These are phyloP conservation scores for Marronus borbonicus DNA, from an alignment of 2,888 invertebrate genomes.

Conservation along the genomic window DNA sequence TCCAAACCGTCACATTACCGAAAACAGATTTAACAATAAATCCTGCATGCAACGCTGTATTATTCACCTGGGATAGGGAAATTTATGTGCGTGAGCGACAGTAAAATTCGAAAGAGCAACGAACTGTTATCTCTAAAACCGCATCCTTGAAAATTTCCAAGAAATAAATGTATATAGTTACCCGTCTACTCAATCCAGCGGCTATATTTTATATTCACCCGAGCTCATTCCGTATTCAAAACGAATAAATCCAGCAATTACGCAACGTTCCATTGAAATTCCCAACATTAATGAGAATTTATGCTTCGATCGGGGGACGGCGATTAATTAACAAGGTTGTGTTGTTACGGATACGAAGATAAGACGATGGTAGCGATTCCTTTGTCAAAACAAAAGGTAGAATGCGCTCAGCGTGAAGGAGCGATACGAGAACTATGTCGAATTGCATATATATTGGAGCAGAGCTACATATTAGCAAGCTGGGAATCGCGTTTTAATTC, in stretches of 20 bases:
- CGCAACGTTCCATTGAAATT: conserved; percentile 47
- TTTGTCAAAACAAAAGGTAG: conserved; percentile 36
- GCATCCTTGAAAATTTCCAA: conserved; percentile 38
- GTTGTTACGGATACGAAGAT: conserved; percentile 16
- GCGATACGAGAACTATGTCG: background rate
- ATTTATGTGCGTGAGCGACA: conserved; percentile 6
- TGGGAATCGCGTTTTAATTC: no score
- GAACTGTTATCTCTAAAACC: conserved; percentile 30
- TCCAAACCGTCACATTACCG: background rate
- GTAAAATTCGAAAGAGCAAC: conserved; percentile 29
- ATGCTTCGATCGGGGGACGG: conserved; percentile 32
- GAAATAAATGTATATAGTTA: conserved; percentile 26
- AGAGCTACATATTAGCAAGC: background rate
- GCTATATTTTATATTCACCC: conserved; percentile 37
- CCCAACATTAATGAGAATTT: conserved; percentile 46
- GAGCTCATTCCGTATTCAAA: conserved; percentile 45
- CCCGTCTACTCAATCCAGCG: conserved; percentile 17
- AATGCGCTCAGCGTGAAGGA: conserved; percentile 15
- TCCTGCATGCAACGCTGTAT: background rate
- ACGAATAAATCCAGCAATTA: conserved; percentile 45
- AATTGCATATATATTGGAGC: background rate
- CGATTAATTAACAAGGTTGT: conserved; percentile 39
- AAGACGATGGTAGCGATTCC: conserved; percentile 17
- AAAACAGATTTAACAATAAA: background rate
- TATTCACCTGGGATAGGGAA: background rate